Evolutionary conservation across 2,888 invertebrate species (phyloP).

Genomic region (Galerucella pusilla): DNA sequence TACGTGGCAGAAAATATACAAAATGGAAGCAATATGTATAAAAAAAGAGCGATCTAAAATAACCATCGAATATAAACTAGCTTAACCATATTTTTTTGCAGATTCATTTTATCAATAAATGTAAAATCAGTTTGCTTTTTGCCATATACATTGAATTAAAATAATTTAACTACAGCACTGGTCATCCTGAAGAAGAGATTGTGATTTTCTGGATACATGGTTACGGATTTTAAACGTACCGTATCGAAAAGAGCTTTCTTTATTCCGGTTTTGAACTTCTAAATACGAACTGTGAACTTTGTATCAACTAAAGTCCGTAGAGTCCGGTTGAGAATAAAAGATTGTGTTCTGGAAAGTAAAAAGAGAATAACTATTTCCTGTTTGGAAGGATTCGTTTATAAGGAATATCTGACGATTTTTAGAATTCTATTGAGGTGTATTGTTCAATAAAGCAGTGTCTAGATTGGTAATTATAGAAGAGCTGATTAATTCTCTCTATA

Average conservation of each 20-base stretch:
- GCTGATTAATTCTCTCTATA: too few species aligned
- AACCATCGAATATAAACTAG: too few species aligned
- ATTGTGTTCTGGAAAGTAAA: background rate
- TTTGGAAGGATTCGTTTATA: background rate
- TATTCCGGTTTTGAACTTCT: slow-evolving; percentile 3
- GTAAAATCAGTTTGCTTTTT: too few species aligned
- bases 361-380: background rate
- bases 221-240: background rate
- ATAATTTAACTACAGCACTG: background rate
- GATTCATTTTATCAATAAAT: too few species aligned
- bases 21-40: too few species aligned
- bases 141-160: background rate
- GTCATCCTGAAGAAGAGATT: background rate
- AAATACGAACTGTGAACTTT: slow-evolving; percentile 4
- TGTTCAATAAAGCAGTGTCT: slow-evolving; percentile 3
- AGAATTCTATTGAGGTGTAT: background rate
- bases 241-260: slow-evolving; percentile 5
- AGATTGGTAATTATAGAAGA: too few species aligned
- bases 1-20: too few species aligned
- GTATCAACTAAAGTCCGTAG: slow-evolving; percentile 4
- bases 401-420: background rate
- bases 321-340: slow-evolving; percentile 12
- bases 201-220: background rate
- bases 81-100: too few species aligned
- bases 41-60: too few species aligned